phyloP scores from a whole-genome alignment of 2,888 invertebrate genomes.

The Cephus spinipes region DNA sequence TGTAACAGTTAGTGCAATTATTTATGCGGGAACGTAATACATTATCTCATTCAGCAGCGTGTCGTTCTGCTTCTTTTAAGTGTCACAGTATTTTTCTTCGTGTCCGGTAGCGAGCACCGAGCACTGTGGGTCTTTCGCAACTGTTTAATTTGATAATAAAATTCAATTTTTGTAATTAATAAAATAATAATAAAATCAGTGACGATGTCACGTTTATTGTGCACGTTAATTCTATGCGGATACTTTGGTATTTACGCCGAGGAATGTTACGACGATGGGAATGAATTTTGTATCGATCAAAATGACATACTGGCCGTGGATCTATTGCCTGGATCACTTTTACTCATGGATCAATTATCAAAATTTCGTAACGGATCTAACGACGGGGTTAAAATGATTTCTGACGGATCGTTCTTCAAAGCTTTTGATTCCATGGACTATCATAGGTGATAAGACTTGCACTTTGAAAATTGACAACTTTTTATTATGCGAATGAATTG shows the following conservation, averaged over 20 bases:
- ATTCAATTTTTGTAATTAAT: not conserved
- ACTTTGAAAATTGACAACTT: not conserved
- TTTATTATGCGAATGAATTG: not conserved
- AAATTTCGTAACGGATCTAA: conserved; percentile 5
- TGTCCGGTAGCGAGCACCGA: not conserved
- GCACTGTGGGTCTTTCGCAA: not conserved
- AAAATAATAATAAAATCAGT: not conserved
- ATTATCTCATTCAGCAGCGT: conserved; percentile 42
- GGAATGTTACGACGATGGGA: conserved; percentile 61
- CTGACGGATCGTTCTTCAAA: conserved; percentile 72
- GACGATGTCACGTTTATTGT: not conserved
- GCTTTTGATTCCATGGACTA: conserved; percentile 76
- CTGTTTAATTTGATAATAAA: not conserved
- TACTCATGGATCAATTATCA: conserved; percentile 66
- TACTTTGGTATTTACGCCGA: conserved; percentile 24
- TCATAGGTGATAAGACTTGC: conserved; percentile 72
- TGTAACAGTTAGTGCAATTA: conserved; percentile 56
- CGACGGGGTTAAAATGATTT: conserved; percentile 21
- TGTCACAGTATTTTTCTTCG: not conserved
- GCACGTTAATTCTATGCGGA: not conserved
- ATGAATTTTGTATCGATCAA: conserved; percentile 68
- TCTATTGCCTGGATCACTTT: conserved; percentile 75
- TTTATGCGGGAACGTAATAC: conserved; percentile 38
- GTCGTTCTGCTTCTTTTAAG: conserved; percentile 8
- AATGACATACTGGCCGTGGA: conserved; percentile 79